Conservation (phyloP, 37 sponge, comb jelly and placozoan genomes). For the Ephydatia muelleri region DNA sequence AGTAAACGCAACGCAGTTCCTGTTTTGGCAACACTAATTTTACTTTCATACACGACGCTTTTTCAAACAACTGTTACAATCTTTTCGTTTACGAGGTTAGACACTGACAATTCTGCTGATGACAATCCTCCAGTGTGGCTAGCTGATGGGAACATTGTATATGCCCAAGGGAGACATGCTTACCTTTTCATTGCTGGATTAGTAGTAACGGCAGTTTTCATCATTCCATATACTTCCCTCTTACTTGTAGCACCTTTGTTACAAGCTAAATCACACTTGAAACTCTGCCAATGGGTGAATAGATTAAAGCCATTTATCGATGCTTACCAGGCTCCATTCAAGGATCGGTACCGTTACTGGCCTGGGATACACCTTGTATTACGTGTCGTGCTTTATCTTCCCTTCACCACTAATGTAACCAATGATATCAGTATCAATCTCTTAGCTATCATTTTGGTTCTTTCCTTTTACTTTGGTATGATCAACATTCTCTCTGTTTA, state of each 20-base stretch:
- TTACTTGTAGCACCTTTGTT: not conserved
- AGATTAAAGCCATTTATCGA: not conserved
- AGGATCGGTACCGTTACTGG: not conserved
- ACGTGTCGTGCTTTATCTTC: not conserved
- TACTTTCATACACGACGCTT: slow-evolving; percentile 14
- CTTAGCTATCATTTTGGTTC: not conserved
- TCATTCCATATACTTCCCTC: not conserved
- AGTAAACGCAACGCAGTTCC: slow-evolving; percentile 22
- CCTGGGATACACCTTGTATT: not conserved
- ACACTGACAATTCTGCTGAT: not conserved
- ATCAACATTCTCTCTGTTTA: not conserved
- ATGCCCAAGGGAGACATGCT: not conserved
- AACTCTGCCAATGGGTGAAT: not conserved
- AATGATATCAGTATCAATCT: not conserved
- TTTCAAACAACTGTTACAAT: not conserved
- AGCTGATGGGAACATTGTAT: not conserved
- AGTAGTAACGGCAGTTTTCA: not conserved
- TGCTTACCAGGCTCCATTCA: not conserved
- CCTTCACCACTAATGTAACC: not conserved
- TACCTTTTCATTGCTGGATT: not conserved
- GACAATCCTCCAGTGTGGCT: not conserved
- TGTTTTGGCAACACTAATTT: slow-evolving; percentile 20
- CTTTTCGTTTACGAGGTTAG: not conserved
- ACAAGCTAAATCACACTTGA: not conserved
- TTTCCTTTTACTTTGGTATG: not conserved